A percentile compares a stretch with the other conserved stretches of the same genome.
phyloP scores from a whole-genome alignment of 2,113 vertebrate genomes.

The Podocnemis expansa region DNA sequence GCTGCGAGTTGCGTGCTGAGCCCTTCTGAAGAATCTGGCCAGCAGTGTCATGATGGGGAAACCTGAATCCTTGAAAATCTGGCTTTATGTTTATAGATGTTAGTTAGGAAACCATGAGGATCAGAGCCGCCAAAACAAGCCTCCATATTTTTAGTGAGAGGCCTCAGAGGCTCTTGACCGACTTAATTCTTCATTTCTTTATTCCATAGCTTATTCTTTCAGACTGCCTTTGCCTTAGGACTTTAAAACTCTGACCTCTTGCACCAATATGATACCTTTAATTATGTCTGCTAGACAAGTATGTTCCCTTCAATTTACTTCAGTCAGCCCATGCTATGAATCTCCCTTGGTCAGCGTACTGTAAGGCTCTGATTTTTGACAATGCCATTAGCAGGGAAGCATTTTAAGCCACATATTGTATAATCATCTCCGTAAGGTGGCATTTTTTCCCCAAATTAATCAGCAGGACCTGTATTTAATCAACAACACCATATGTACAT shows the following conservation, averaged over 20 bases:
- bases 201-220: conserved; percentile 61
- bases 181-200: conserved; percentile 74
- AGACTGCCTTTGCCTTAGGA: conserved; percentile 72
- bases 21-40: neutral
- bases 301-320: conserved; percentile 41
- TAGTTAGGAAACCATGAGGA: neutral
- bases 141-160: neutral
- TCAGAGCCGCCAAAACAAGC: conserved; percentile 10
- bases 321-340: neutral
- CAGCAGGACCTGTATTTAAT: conserved; percentile 36
- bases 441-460: conserved; percentile 38
- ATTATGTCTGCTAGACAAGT: conserved; percentile 62
- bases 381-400: neutral
- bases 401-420: neutral
- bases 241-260: conserved; percentile 62
- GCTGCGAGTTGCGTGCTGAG: neutral
- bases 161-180: conserved; percentile 61
- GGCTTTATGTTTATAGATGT: neutral
- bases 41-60: fast-evolving
- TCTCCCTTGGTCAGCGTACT: neutral
- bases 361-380: neutral
- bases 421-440: conserved; percentile 14
- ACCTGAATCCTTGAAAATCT: neutral
- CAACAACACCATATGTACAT: conserved; percentile 8
- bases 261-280: conserved; percentile 62